These are phyloP conservation scores for Mus minutoides DNA, from an alignment of 2,797 vertebrate species.

Conservation along the genomic window DNA sequence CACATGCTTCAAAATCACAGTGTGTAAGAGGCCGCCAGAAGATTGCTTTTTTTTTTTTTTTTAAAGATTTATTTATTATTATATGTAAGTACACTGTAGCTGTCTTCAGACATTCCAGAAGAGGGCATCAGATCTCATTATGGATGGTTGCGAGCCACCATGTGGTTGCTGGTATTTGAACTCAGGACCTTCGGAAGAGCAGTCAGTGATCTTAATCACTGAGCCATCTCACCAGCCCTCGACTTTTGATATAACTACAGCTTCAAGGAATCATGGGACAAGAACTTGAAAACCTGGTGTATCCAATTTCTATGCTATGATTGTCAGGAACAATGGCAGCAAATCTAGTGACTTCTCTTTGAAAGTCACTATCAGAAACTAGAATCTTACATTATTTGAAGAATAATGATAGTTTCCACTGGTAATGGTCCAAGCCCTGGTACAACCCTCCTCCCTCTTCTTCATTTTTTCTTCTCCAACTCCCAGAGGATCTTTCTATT, in stretches of 20 bases:
- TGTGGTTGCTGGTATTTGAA: too few relatives aligned
- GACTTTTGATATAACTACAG: not conserved
- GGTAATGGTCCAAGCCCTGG: not conserved
- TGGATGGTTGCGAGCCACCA: too few relatives aligned
- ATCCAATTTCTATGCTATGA: not conserved
- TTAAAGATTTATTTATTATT: too few relatives aligned
- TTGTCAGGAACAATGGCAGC: not conserved
- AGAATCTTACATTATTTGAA: not conserved
- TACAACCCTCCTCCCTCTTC: not conserved
- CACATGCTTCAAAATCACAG: not conserved
- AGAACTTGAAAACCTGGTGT: not conserved
- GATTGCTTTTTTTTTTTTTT: not conserved
- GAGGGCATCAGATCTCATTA: too few relatives aligned
- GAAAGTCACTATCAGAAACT: slow-evolving; percentile 25
- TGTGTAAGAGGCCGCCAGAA: not conserved
- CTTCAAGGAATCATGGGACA: not conserved
- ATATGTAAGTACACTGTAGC: too few relatives aligned
- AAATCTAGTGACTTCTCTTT: slow-evolving; percentile 43
- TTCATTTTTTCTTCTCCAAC: not conserved
- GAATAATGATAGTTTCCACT: not conserved
- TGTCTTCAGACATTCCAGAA: too few relatives aligned
- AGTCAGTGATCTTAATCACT: too few relatives aligned
- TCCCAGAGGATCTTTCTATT: not conserved
- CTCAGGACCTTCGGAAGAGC: too few relatives aligned
- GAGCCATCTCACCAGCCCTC: too few relatives aligned